Percentiles rank a stretch among this genome's conserved stretches.
phyloP scores from a whole-genome alignment of 2,888 invertebrate genomes.

The Agrilus mali region DNA sequence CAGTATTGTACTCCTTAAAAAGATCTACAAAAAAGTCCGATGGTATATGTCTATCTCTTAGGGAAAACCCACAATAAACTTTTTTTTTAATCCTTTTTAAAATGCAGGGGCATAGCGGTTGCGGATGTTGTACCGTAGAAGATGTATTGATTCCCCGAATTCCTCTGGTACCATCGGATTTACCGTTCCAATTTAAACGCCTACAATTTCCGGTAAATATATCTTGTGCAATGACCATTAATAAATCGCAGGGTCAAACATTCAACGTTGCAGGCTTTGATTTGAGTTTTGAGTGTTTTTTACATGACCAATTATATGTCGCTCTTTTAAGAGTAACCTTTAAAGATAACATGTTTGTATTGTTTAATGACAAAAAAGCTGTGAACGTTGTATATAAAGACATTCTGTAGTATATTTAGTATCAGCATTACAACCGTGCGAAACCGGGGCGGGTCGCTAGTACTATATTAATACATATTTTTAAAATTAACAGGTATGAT shows the following conservation, averaged over 20 bases:
- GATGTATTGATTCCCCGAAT: conserved; percentile 23
- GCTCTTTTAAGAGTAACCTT: conserved; percentile 5
- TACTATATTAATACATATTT: too few species aligned
- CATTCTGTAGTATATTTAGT: conserved; percentile 3
- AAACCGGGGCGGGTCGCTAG: too few species aligned
- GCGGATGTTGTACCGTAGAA: conserved; percentile 8
- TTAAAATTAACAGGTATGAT: too few species aligned
- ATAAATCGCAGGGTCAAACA: conserved; percentile 18
- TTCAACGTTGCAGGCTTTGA: conserved; percentile 11
- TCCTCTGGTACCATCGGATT: conserved; percentile 22
- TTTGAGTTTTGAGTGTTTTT: conserved; percentile 10
- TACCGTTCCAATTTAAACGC: conserved; percentile 18
- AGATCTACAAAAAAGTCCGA: too few species aligned
- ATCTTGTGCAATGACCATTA: conserved; percentile 24
- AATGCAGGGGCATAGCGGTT: too few species aligned
- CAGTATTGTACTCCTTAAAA: too few species aligned
- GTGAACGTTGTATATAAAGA: conserved; percentile 7
- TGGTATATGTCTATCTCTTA: too few species aligned
- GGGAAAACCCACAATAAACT: too few species aligned
- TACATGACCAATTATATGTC: conserved; percentile 11
- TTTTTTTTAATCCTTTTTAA: too few species aligned
- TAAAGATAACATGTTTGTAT: conserved; percentile 6
- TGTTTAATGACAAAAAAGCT: conserved; percentile 7
- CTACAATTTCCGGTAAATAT: conserved; percentile 20
- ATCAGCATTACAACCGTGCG: neutral